Evolutionary conservation across 2,113 vertebrate genomes (phyloP), one percentile per base, ranked within the genome.

Genomic region (Vidua macroura): DNA sequence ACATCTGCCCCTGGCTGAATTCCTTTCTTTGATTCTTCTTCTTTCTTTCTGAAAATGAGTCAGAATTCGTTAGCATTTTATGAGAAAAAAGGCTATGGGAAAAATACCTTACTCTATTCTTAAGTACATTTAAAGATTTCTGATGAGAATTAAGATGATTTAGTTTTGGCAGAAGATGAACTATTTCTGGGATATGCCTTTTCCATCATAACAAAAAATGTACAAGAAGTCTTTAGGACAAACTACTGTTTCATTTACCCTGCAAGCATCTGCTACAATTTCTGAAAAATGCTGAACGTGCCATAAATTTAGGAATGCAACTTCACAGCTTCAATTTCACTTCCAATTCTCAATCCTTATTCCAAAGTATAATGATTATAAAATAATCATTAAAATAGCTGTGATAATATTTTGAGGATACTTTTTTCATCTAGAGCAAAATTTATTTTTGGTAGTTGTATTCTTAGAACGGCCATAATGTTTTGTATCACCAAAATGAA

Each of bases 21-120:
- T 96, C 83, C 90, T 93, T 86, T 86, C 76, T 94, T 93, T 92
- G 81, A 84, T 84, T 91, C 17, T 52, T 93, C 9, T 83, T 79
- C 51, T 91, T 92, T 93, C 66, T 89, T 87, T 95, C 62, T 88
- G 68, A 94, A 95, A 88, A 86, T 96, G 92, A 95, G 94, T 95
- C 95, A 94, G 86, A 83, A 95, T 94, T 94, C 1, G 21, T 96
- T 92, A 88, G 67, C 59, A 35, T 93, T 94, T 93, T 86, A 77
- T 95, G 86, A 94, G 88, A 70, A 92, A 80, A 80, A 92, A 62
- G 37, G 13, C 79, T 63, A 88, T 88, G 94, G 92, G 94, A 92
- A 96, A 96, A 95, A 94, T 88, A 94, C 80, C 72, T 93, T 90
- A 43, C 48, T 88, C 15, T 88, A 2, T 70, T 86, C 76, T 83